Evolutionary conservation across 2,113 vertebrate species (phyloP), one percentile per base, ranked within the genome.

Genomic region (Sinocyclocheilus rhinocerous): DNA sequence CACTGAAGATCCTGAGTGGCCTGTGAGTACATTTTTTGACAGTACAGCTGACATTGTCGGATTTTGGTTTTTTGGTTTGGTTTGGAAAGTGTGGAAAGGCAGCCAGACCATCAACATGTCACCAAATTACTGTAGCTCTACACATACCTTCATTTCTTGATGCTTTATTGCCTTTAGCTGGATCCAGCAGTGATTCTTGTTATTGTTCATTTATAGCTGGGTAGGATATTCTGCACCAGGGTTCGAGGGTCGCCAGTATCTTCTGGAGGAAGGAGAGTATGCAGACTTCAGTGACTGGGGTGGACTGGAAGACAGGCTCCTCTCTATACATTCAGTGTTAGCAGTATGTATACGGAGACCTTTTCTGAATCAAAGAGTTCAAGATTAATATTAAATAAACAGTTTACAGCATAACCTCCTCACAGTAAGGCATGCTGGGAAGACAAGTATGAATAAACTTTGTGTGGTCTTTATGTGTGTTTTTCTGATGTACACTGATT

Each of bases 221-320:
- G 96, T 98, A 2, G 98, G 96, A 10, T 99, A 97, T n/a, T 96
- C 96, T 75, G 96, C 97, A 84, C 91, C 94, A 22, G 93, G 94
- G n/a, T 98, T 97, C 84, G 94, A 94, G 87, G 98, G 97, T 9
- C 97, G 96, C 86, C 98, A 99, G 92, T 99, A 97, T 91, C 88
- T 98, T 89, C 93, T 99, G 88, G 98, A 99, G 91, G 98, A 99
- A 93, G 98, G 98, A 76, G 95, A 95, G 0, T 99, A 97, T 84
- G 92, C 88, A 81, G 92, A 97, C 57, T 97, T 94, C 94, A 94
- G 86, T 3, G 96, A 97, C n/a, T 99, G 98, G 98, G 97, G 96
- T 18, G 97, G 95, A 50, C 94, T 92, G 16, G 90, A 91, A 59
- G 93, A 94, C 16, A 87, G 92, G 3, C 76, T 98, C 52, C 93